Evolutionary conservation across 2,113 vertebrate species (phyloP).

Genomic region (Falco punctatus): DNA sequence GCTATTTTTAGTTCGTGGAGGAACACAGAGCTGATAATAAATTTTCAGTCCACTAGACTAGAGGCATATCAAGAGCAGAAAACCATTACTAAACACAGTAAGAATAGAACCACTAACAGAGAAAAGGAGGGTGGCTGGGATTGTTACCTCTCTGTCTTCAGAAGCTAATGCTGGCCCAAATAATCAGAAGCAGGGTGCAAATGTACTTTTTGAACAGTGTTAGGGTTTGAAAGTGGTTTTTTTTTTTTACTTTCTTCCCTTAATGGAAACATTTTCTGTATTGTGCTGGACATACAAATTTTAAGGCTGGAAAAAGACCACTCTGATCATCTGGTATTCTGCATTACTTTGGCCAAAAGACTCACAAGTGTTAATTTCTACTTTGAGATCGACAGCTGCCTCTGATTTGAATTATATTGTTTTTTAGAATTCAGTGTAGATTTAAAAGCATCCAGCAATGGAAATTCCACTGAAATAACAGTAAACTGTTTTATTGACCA

Average conservation of each 20-base stretch:
- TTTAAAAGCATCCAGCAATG: neutral
- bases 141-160: neutral
- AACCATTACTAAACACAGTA: neutral
- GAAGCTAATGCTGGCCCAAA: neutral
- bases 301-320: neutral
- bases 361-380: neutral
- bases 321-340: neutral
- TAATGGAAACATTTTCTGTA: neutral
- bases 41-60: neutral
- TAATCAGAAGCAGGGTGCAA: slow-evolving; percentile 33
- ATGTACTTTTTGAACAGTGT: slow-evolving; percentile 41
- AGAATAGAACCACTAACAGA: neutral
- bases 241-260: slow-evolving; percentile 24
- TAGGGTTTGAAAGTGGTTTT: neutral
- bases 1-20: neutral
- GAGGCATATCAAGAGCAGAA: neutral
- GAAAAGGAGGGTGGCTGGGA: neutral
- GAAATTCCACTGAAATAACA: neutral
- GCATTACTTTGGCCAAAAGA: neutral
- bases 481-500: neutral
- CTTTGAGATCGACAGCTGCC: neutral
- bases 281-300: neutral
- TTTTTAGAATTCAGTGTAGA: neutral
- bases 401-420: neutral
- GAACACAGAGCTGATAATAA: neutral